These are phyloP conservation scores for Drosophila ercepeae DNA, from an alignment of 1,140 invertebrate species.

Conservation along the genomic window DNA sequence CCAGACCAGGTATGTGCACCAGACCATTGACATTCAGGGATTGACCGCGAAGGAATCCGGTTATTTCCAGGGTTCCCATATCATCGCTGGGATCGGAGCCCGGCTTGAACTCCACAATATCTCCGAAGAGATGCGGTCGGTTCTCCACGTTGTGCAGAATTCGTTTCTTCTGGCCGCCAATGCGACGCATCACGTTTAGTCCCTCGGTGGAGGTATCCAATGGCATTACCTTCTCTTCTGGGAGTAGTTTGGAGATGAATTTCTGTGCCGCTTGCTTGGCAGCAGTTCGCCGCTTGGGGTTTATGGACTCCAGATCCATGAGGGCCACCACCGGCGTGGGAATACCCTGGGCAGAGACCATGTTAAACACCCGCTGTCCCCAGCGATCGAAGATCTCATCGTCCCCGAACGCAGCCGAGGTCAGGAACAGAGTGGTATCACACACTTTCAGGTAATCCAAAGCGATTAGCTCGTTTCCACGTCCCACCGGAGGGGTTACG, in stretches of 20 bases:
- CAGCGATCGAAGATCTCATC: conserved; percentile 88
- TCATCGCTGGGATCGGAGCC: conserved; percentile 84
- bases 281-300: conserved; percentile 89
- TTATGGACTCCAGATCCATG: conserved; percentile 90
- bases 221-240: conserved; percentile 91
- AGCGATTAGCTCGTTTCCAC: conserved; percentile 89
- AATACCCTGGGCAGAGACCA: conserved; percentile 92
- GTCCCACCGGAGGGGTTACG: conserved; percentile 87
- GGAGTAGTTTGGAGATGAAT: conserved; percentile 90
- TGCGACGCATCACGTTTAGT: conserved; percentile 90
- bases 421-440: conserved; percentile 91
- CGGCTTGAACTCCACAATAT: conserved; percentile 89
- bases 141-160: conserved; percentile 89
- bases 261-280: conserved; percentile 91
- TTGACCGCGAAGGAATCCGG: conserved; percentile 93
- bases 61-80: conserved; percentile 91
- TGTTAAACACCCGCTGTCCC: conserved; percentile 90
- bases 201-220: conserved; percentile 91
- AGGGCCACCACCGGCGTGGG: conserved; percentile 91
- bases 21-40: conserved; percentile 93
- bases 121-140: conserved; percentile 92
- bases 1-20: conserved; percentile 95
- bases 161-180: conserved; percentile 92
- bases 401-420: conserved; percentile 85
- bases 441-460: conserved; percentile 94